phyloP scores from a whole-genome alignment of 92 coral and sea anemone species.

The Bergia puertoricense region DNA sequence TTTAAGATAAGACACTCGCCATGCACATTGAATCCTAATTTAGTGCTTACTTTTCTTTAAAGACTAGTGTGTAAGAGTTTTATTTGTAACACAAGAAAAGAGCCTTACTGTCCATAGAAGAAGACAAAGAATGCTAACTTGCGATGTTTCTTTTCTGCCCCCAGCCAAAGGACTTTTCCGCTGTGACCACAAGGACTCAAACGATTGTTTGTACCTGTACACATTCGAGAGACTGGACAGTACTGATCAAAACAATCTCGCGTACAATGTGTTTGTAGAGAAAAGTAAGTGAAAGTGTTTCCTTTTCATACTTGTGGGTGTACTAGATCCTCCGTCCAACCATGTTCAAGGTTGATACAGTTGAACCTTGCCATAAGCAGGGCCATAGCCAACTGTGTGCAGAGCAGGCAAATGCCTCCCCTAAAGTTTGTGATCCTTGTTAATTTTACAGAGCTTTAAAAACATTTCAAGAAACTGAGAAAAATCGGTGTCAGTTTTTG shows the following conservation, averaged over 20 bases:
- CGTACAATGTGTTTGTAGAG: slow-evolving; percentile 28
- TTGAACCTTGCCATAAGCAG: too few species aligned
- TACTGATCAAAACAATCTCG: slow-evolving; percentile 23
- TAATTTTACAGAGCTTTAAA: too few species aligned
- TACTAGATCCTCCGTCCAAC: not conserved
- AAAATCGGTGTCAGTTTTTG: too few species aligned
- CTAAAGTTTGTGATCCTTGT: too few species aligned
- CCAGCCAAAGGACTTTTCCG: slow-evolving; percentile 78
- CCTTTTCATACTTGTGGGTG: not conserved
- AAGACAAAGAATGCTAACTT: not conserved
- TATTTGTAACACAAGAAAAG: too few species aligned
- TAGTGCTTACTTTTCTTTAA: too few species aligned
- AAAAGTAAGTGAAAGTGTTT: slow-evolving; percentile 25
- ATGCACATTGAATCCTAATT: not conserved
- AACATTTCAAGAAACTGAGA: too few species aligned
- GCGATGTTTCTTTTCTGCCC: not conserved
- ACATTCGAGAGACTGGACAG: slow-evolving; percentile 64
- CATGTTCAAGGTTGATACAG: not conserved
- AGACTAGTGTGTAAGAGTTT: too few species aligned
- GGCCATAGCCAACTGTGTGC: too few species aligned
- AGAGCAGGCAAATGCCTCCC: too few species aligned
- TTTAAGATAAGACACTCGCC: too few species aligned
- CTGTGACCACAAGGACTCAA: slow-evolving; percentile 65
- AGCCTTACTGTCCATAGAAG: not conserved
- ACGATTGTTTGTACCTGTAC: slow-evolving; percentile 71